Evolutionary conservation across 1,140 invertebrate genomes (phyloP).

Genomic region (Mactra quadrangularis): DNA sequence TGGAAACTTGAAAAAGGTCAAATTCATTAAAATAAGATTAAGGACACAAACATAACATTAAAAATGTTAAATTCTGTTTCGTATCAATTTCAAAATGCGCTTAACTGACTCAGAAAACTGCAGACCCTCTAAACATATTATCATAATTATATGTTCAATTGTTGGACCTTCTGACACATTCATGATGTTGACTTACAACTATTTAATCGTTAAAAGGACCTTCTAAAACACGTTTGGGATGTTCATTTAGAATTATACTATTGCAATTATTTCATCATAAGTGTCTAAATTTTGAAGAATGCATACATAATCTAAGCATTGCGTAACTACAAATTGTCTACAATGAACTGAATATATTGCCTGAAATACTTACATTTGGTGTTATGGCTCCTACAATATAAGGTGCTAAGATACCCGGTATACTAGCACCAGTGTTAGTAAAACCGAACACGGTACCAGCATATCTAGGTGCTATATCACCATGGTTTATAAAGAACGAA

Average conservation of each 20-base stretch:
- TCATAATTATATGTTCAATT: too few relatives aligned
- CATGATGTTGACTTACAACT: too few relatives aligned
- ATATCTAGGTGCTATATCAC: conserved; percentile 92
- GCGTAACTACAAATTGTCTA: too few relatives aligned
- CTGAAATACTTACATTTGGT: conserved; percentile 72
- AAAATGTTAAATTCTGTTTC: too few relatives aligned
- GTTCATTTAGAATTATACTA: too few relatives aligned
- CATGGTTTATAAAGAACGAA: conserved; percentile 92
- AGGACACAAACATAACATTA: too few relatives aligned
- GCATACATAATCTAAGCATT: not conserved
- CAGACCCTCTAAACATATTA: not conserved
- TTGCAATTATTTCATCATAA: too few relatives aligned
- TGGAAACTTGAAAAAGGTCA: too few relatives aligned
- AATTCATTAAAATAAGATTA: too few relatives aligned
- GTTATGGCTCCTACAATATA: conserved; percentile 92
- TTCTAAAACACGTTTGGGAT: too few relatives aligned
- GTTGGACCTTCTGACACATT: too few relatives aligned
- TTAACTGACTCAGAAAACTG: not conserved
- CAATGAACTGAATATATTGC: not conserved
- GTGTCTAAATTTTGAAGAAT: not conserved
- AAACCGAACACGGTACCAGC: conserved; percentile 93
- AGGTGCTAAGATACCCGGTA: conserved; percentile 94
- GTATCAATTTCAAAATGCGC: too few relatives aligned
- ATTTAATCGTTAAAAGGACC: not conserved
- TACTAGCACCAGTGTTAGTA: conserved; percentile 92